Conservation (phyloP, 2,888 invertebrate genomes). For the Acanthosepion esculentum region DNA sequence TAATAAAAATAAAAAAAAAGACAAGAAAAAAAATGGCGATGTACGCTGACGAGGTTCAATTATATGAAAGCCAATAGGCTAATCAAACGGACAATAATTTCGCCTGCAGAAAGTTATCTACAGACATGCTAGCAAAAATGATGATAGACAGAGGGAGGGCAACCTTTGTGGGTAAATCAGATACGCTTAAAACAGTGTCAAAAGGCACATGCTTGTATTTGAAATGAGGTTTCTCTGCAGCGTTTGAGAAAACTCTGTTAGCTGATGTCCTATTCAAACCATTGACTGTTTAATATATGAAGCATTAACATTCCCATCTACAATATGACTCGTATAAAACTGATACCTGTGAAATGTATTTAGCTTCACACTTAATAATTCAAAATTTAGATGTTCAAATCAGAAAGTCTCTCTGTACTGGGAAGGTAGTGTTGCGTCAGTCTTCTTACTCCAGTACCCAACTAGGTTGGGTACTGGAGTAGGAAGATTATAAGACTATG, state of each 20-base stretch:
- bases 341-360: no score
- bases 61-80: constrained; percentile 12
- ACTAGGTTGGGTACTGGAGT: no score
- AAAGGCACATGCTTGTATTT: background rate
- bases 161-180: background rate
- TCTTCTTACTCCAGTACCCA: no score
- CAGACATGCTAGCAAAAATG: constrained; percentile 10
- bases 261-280: background rate
- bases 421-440: no score
- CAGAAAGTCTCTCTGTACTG: no score
- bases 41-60: background rate
- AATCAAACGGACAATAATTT: constrained; percentile 13
- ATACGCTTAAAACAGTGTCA: constrained; percentile 8
- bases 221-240: background rate
- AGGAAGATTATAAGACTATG: no score
- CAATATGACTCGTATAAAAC: no score
- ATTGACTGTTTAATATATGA: background rate
- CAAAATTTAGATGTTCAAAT: no score
- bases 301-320: no score
- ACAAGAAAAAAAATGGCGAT: background rate
- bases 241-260: background rate
- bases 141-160: background rate
- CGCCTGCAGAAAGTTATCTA: constrained; percentile 4
- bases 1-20: background rate
- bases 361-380: no score